phyloP scores from a whole-genome alignment of 2,113 vertebrate genomes.

The Apeltes quadracus region DNA sequence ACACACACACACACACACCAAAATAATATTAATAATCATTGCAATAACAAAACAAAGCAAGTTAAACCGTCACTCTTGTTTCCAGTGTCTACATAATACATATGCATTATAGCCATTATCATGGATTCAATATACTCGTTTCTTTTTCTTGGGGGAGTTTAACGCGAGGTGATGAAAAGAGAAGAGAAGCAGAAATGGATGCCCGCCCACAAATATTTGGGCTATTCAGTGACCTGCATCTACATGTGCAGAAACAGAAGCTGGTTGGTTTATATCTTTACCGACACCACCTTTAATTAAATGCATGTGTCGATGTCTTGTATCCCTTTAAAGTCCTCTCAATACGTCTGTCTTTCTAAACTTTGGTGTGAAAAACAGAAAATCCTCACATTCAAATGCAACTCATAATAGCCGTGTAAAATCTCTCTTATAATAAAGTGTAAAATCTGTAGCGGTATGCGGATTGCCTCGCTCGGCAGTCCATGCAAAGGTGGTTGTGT shows the following conservation, averaged over 20 bases:
- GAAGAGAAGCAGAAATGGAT: slow-evolving; percentile 37
- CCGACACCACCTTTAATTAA: slow-evolving; percentile 37
- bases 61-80: slow-evolving; percentile 55
- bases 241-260: slow-evolving; percentile 70
- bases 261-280: slow-evolving; percentile 12
- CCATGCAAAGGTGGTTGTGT: slow-evolving; percentile 26
- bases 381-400: slow-evolving; percentile 59
- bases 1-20: slow-evolving; percentile 14
- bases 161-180: slow-evolving; percentile 16
- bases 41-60: slow-evolving; percentile 40
- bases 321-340: slow-evolving; percentile 34
- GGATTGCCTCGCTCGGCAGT: slow-evolving; percentile 11
- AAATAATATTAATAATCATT: slow-evolving; percentile 42
- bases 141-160: slow-evolving; percentile 23
- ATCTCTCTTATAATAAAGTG: slow-evolving; percentile 34
- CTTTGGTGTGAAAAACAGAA: slow-evolving; percentile 62
- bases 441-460: slow-evolving; percentile 17
- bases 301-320: slow-evolving; percentile 17
- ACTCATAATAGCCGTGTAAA: slow-evolving; percentile 16
- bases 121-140: slow-evolving; percentile 40
- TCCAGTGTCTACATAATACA: slow-evolving; percentile 69
- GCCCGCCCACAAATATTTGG: slow-evolving; percentile 27
- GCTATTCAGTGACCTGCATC: slow-evolving; percentile 44
- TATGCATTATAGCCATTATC: slow-evolving; percentile 61
- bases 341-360: slow-evolving; percentile 38